Base-by-base conservation (phyloP, 1,140 invertebrate genomes). In the Notospermus geniculatus region DNA sequence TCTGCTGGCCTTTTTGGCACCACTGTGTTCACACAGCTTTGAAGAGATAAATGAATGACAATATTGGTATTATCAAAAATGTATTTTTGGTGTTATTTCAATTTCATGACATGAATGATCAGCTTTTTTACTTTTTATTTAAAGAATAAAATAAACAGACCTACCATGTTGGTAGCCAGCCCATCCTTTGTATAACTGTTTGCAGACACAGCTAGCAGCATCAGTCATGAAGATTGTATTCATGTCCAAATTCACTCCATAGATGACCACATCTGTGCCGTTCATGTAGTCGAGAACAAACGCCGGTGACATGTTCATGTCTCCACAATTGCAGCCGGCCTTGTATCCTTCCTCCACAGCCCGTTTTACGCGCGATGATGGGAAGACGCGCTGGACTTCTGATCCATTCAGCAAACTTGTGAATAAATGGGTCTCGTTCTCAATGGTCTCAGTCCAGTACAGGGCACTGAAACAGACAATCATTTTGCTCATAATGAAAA, bases 381-480 rank as follows among this genome's bases (percentile, higher is more conserved):
- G n/a, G n/a, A 50, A 23, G n/a, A 50, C n/a, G n/a, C 4, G 5
- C 46, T 19, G n/a, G 25, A 50, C 46, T 5, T 50, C 25, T 5
- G n/a, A 19, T 23, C 46, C 46, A 50, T 50, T 50, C n/a, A 50
- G 46, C 4, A 27, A n/a, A 23, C 19, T 23, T 5, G 46, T 50
- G n/a, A 7, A 23, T 5, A 50, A n/a, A 23, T 50, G n/a, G 46
- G 25, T 50, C 19, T 50, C 46, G n/a, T 50, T 50, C 19, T 50
- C 46, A 50, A 50, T 23, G n/a, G n/a, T 64, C n/a, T 75, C 74
- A 63, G 90, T 86, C 90, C 90, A 92, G 68, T 88, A 88, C 36
- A 92, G 71, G 41, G 84, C 85, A 67, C 88, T 91, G 70, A 41
- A 85, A 83, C 43, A 53, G 45, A 60, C 32, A 36, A 43, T 52